Base-by-base conservation (phyloP, 2,888 invertebrate species). In the Cryptocheilus praepositus region DNA sequence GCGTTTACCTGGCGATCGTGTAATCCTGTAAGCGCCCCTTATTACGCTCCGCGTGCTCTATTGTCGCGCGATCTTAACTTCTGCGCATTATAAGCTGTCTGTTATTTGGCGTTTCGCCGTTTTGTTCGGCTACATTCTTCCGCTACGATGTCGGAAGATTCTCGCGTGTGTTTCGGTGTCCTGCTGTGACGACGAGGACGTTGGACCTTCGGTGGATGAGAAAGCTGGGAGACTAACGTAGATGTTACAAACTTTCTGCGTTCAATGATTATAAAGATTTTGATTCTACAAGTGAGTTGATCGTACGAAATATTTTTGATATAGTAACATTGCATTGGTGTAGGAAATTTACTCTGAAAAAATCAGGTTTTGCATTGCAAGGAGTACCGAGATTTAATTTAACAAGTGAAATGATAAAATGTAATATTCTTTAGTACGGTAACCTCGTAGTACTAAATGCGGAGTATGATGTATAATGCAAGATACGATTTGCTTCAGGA, bases 1-100 rank as follows among this genome's bases (percentile, higher is more conserved):
- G 70, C 75, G 76, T 76, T 81, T 82, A 84, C 82, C 84, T 81
- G 78, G 53, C 65, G 65, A 64, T 18, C 61, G 64, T 70, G 75
- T 88, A 87, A 88, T 87, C 88, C 88, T 83, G 82, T 86, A 84
- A 86, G 83, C 81, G 80, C 80, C 84, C 87, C 85, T 84, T 86
- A 85, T 86, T 85, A 88, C 87, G 87, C 87, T 86, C 82, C 82
- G 83, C 77, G 79, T 74, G 79, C 59, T 71, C 82, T 76, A 86
- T 88, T 88, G 83, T 86, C 77, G 75, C 63, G 36, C 69, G 75
- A 82, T 88, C 84, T 88, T 88, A 88, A 88, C 88, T 88, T 88
- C 82, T 88, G 74, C 80, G 85, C 85, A 86, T 88, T 86, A 85
- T 80, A 83, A 86, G 84, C 85, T 84, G 80, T 85, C 83, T 81